Evolutionary conservation across 2,797 vertebrate species (phyloP).

Genomic region (Catharus ustulatus): DNA sequence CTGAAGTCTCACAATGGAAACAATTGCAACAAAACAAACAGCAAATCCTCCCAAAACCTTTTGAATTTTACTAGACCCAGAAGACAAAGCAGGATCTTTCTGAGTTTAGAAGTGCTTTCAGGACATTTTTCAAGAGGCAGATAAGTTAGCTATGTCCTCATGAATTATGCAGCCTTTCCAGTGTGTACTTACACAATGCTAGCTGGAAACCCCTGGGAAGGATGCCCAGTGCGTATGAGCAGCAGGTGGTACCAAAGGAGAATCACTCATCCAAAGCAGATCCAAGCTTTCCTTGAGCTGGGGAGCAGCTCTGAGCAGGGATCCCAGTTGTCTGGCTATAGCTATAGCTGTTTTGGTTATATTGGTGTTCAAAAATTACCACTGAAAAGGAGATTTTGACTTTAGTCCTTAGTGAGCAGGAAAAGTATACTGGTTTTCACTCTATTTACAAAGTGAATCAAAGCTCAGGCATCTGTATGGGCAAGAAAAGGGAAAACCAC

Average conservation of each 20-base stretch:
- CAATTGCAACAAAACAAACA: background rate
- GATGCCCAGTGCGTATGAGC: background rate
- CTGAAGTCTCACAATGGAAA: background rate
- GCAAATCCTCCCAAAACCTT: background rate
- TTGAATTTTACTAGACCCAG: background rate
- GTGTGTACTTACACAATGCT: background rate
- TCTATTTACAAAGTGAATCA: background rate
- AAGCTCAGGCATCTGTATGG: background rate
- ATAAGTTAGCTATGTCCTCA: background rate
- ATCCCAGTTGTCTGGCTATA: background rate
- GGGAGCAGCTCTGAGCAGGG: background rate
- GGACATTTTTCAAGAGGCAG: background rate
- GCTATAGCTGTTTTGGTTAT: background rate
- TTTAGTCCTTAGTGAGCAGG: background rate
- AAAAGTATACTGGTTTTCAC: background rate
- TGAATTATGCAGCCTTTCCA: constrained; percentile 8
- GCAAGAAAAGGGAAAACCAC: background rate
- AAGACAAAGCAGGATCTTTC: background rate
- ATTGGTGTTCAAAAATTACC: background rate
- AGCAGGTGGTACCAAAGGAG: constrained; percentile 1
- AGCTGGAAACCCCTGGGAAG: constrained; percentile 11
- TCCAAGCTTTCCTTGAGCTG: background rate
- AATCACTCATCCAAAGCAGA: background rate
- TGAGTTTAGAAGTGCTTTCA: background rate
- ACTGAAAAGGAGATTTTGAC: background rate